Conservation (phyloP, 2,888 invertebrate genomes). For the Yponomeuta plumbellus region DNA sequence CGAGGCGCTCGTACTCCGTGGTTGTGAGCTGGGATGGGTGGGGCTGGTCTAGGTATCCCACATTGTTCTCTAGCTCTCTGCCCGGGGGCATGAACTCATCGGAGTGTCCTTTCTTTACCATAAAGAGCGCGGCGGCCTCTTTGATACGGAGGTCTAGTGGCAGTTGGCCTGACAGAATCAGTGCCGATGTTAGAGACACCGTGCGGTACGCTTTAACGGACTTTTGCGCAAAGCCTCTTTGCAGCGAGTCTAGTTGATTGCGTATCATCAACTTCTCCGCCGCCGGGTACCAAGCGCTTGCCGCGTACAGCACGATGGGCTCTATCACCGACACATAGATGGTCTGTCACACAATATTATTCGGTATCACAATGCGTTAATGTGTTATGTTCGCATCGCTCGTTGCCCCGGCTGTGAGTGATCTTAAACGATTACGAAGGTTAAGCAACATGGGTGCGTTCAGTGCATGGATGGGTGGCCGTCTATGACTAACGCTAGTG, state of each 20-base stretch:
- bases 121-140: conserved; percentile 5
- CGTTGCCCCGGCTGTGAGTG: no score
- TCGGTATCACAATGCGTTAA: no score
- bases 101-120: background rate
- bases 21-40: no score
- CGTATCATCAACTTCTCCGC: background rate
- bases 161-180: conserved; percentile 4
- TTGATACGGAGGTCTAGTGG: conserved; percentile 8
- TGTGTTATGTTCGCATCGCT: no score
- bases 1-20: no score
- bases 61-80: background rate
- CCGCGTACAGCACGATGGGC: conserved; percentile 18
- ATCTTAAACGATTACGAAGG: no score
- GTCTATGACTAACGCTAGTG: no score
- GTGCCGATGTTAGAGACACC: conserved; percentile 3
- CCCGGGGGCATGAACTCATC: background rate
- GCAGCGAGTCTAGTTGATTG: conserved; percentile 7
- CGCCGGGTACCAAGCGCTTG: conserved; percentile 10
- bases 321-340: conserved; percentile 12
- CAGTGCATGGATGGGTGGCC: no score
- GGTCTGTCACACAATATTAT: no score
- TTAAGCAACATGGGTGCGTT: no score
- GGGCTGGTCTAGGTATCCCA: background rate
- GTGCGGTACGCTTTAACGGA: conserved; percentile 6
- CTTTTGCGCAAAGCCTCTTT: conserved; percentile 12